Conservation (phyloP, 35 echinoderm and acorn worm genomes). For the Patiria miniata region DNA sequence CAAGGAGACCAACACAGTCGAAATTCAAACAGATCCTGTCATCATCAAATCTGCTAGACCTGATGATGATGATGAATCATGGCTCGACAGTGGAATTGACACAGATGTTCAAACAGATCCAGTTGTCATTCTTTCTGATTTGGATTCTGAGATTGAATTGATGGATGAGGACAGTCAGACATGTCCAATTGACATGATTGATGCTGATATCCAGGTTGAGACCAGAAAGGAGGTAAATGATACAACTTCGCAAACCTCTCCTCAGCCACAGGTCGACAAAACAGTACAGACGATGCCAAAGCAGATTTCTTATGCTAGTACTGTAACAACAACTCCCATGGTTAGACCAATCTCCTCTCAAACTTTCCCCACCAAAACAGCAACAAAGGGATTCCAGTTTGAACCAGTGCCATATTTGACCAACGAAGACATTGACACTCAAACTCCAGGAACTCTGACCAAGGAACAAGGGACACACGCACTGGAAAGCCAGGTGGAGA, state of each 20-base stretch:
- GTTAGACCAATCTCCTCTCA: background rate
- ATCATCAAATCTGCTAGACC: conserved; percentile 46
- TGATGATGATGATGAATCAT: conserved; percentile 39
- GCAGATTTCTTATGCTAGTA: background rate
- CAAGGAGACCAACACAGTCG: conserved; percentile 1
- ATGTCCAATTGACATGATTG: conserved; percentile 23
- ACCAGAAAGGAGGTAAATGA: background rate
- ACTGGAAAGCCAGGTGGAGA: background rate
- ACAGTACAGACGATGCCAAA: background rate
- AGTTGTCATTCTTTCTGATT: conserved; percentile 46
- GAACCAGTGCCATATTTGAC: conserved; percentile 17
- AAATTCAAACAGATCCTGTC: conserved; percentile 59
- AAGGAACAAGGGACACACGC: conserved; percentile 1
- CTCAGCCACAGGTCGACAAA: background rate
- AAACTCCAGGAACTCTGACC: background rate
- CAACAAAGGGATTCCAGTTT: conserved; percentile 5
- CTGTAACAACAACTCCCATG: background rate
- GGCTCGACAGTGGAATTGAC: conserved; percentile 60
- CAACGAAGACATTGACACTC: background rate
- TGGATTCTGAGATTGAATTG: conserved; percentile 30
- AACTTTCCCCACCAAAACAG: background rate
- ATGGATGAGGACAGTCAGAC: conserved; percentile 41
- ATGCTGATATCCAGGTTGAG: conserved; percentile 14
- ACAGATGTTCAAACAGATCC: conserved; percentile 59
- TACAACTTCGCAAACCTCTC: background rate